Conservation (phyloP, 2,113 vertebrate genomes). For the Proteles cristata region DNA sequence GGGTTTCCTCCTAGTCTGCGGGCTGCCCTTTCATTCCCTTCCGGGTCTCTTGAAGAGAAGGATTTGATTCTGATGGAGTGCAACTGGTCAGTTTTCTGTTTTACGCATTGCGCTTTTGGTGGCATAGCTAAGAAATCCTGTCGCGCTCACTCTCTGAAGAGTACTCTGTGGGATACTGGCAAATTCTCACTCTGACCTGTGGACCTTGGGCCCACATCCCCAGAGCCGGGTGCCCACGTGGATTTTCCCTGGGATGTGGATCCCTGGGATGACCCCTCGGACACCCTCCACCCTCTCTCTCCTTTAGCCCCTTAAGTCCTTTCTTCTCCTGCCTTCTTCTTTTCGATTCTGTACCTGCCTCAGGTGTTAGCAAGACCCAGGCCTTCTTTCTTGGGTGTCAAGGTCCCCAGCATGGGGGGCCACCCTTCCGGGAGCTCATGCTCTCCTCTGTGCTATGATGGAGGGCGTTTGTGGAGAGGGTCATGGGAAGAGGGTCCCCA, state of each 20-base stretch:
- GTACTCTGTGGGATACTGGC: background rate
- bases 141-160: fast-evolving
- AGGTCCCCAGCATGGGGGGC: background rate
- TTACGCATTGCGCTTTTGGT: fast-evolving
- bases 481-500: fast-evolving
- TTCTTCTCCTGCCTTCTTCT: background rate
- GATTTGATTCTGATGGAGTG: fast-evolving
- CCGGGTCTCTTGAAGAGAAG: background rate
- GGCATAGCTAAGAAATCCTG: background rate
- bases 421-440: background rate
- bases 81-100: fast-evolving
- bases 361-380: background rate
- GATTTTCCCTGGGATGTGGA: background rate
- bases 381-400: background rate
- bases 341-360: background rate
- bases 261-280: too few species aligned
- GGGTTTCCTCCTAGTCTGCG: too few species aligned
- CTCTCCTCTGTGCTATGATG: background rate
- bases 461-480: background rate
- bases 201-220: fast-evolving
- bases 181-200: background rate
- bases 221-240: background rate
- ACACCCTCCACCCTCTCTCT: fast-evolving
- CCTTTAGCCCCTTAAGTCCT: background rate
- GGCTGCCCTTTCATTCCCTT: background rate